These are phyloP conservation scores for Ladona fulva DNA, from an alignment of 1,140 invertebrate genomes.

Conservation along the genomic window DNA sequence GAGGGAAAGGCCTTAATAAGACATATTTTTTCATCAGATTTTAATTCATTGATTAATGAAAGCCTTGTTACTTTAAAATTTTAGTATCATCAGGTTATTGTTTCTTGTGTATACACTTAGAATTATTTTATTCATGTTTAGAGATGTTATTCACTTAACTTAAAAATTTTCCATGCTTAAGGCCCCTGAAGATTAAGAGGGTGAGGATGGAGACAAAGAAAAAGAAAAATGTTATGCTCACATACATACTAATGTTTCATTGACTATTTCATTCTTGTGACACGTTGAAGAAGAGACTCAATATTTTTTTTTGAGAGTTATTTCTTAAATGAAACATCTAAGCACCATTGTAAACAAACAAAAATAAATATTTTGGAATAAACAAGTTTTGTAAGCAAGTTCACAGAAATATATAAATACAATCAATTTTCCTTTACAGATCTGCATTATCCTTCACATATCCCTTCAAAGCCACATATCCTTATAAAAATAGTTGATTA, in stretches of 20 bases:
- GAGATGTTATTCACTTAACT: neutral
- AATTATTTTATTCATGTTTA: neutral
- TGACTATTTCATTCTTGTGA: neutral
- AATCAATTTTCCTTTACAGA: neutral
- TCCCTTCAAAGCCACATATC: neutral
- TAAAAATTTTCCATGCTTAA: neutral
- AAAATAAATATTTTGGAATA: neutral
- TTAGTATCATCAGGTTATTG: conserved; percentile 1
- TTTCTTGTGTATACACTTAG: neutral
- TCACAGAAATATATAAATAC: conserved; percentile 1
- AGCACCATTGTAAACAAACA: neutral
- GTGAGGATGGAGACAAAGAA: neutral
- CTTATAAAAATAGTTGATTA: conserved; percentile 4
- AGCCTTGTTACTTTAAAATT: neutral
- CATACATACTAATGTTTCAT: neutral
- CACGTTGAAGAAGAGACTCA: neutral
- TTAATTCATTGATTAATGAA: neutral
- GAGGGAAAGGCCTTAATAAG: neutral
- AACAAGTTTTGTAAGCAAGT: neutral
- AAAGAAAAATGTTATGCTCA: neutral
- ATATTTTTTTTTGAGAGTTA: neutral
- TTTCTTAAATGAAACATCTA: neutral
- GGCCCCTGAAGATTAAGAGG: neutral
- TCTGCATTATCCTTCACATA: neutral
- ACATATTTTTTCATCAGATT: neutral